Conservation (phyloP, 1,140 invertebrate species). For the Drosophila novamexicana region DNA sequence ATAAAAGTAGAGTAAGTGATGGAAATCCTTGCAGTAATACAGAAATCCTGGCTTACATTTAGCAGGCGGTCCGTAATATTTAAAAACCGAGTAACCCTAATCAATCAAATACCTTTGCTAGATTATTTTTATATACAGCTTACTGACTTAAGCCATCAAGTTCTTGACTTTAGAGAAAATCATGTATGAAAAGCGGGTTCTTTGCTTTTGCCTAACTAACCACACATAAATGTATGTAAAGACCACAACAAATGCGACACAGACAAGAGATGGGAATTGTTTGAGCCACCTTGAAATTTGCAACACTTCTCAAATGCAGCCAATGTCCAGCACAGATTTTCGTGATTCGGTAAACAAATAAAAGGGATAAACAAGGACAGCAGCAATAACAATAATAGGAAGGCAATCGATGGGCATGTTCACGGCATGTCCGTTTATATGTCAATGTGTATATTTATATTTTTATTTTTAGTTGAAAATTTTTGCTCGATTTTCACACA, state of each 20-base stretch:
- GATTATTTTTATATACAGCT: background rate
- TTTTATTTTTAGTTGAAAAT: constrained; percentile 5
- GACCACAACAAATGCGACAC: constrained; percentile 37
- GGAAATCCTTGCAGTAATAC: background rate
- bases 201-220: constrained; percentile 14
- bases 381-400: constrained; percentile 27
- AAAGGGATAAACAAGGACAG: constrained; percentile 54
- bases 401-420: constrained; percentile 41
- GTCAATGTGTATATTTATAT: background rate
- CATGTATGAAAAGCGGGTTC: constrained; percentile 7
- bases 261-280: constrained; percentile 16
- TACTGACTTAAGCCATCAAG: background rate
- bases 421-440: constrained; percentile 49
- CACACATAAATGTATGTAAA: constrained; percentile 19
- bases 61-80: background rate
- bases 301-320: constrained; percentile 20
- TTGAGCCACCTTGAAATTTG: constrained; percentile 7
- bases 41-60: background rate
- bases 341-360: constrained; percentile 43
- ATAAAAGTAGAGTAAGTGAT: background rate
- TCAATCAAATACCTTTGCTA: constrained; percentile 9
- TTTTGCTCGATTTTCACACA: constrained; percentile 2
- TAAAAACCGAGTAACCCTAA: constrained; percentile 10
- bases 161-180: constrained; percentile 15
- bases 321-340: constrained; percentile 52